Conservation (phyloP, 2,888 invertebrate species). For the Byasa hedistus region DNA sequence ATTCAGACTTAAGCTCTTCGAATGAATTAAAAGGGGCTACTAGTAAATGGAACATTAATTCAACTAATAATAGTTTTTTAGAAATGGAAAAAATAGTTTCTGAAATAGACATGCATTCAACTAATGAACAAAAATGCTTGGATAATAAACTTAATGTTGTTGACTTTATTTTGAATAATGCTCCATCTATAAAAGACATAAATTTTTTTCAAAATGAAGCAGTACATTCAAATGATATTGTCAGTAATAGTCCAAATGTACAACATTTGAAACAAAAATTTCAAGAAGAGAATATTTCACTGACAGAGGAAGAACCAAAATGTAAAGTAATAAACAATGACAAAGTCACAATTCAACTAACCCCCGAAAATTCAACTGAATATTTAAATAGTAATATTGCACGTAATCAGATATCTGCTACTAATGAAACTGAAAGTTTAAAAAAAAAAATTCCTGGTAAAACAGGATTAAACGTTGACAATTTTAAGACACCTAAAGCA, state of each 20-base stretch:
- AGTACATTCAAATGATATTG: neutral
- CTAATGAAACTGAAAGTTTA: slow-evolving; percentile 4
- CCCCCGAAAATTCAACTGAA: neutral
- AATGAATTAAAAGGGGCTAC: slow-evolving; percentile 31
- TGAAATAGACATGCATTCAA: slow-evolving; percentile 42
- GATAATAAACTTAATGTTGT: slow-evolving; percentile 59
- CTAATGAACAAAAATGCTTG: slow-evolving; percentile 40
- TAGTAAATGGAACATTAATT: slow-evolving; percentile 38
- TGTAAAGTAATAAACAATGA: neutral
- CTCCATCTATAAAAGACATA: slow-evolving; percentile 32
- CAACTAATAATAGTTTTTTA: slow-evolving; percentile 56
- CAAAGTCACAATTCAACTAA: neutral
- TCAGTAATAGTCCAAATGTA: neutral
- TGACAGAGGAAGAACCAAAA: neutral
- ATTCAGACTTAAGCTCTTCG: slow-evolving; percentile 30
- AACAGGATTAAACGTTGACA: neutral
- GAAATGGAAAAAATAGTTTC: slow-evolving; percentile 53
- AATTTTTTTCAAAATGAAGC: neutral
- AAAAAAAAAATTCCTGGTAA: slow-evolving; percentile 6
- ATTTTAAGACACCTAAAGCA: slow-evolving; percentile 54
- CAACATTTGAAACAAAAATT: neutral
- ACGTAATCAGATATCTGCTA: neutral
- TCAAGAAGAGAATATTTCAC: neutral
- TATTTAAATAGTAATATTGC: neutral
- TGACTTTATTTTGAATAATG: slow-evolving; percentile 56